Percentiles rank a stretch among this genome's conserved stretches.
Evolutionary conservation across 2,113 vertebrate species (phyloP).

Genomic region (Hippopotamus amphibius): DNA sequence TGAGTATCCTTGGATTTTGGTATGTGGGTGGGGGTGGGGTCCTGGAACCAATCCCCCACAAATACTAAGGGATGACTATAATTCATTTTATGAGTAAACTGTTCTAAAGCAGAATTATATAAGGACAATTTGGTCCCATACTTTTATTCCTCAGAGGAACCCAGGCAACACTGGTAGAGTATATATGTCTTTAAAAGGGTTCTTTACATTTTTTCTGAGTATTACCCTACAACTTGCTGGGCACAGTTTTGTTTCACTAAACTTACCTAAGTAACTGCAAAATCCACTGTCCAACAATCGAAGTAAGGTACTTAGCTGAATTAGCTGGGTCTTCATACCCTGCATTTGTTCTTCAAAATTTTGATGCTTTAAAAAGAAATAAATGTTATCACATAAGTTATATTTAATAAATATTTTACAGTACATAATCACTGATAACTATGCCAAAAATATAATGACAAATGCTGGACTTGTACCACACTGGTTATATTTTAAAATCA

Average conservation of each 20-base stretch:
- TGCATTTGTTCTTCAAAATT: slow-evolving; percentile 99
- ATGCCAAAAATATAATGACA: slow-evolving; percentile 51
- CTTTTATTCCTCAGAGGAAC: not conserved
- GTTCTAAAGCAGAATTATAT: not conserved
- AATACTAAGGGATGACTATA: not conserved
- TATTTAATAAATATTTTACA: slow-evolving; percentile 66
- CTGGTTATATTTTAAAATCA: slow-evolving; percentile 18
- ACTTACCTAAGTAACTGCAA: slow-evolving; percentile 97
- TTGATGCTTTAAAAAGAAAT: slow-evolving; percentile 91
- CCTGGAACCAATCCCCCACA: not conserved
- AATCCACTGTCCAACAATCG: slow-evolving; percentile 95
- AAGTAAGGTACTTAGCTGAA: slow-evolving; percentile 96
- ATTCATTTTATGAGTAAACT: not conserved
- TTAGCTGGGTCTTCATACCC: slow-evolving; percentile 98
- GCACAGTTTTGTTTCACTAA: slow-evolving; percentile 19
- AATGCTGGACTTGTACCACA: slow-evolving; percentile 23
- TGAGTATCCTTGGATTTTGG: not conserved
- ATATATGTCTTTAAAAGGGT: not conserved
- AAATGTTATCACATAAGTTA: slow-evolving; percentile 61
- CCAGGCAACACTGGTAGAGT: not conserved
- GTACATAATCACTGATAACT: slow-evolving; percentile 20
- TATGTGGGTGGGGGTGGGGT: not conserved
- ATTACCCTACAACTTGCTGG: not conserved
- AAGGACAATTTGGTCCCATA: not conserved
- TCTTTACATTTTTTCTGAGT: not conserved